Evolutionary conservation across 2,888 invertebrate species (phyloP).

Genomic region (Rhagonycha lutea): DNA sequence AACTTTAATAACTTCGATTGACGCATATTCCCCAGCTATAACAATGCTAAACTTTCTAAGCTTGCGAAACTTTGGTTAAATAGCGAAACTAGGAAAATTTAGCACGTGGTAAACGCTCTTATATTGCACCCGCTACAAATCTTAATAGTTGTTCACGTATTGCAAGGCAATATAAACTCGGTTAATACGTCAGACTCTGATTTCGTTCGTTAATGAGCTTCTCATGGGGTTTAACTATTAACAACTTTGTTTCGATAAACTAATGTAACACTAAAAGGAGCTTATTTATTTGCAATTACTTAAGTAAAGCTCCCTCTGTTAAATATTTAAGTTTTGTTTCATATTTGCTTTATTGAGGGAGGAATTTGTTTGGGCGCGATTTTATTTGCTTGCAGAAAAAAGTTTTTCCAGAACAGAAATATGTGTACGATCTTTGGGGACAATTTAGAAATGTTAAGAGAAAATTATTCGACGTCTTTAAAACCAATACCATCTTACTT

Average conservation of each 20-base stretch:
- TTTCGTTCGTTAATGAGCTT: conserved; percentile 2
- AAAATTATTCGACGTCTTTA: not conserved
- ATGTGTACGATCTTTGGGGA: not conserved
- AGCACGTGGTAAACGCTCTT: conserved; percentile 21
- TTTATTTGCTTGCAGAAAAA: too few relatives aligned
- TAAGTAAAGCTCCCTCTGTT: not conserved
- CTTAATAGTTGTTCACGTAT: conserved; percentile 19
- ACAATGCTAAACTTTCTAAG: conserved; percentile 25
- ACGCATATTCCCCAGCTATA: conserved; percentile 24
- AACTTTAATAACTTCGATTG: conserved; percentile 37
- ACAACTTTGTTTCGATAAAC: not conserved
- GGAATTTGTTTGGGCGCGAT: too few relatives aligned
- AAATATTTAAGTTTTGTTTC: not conserved
- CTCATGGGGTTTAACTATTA: conserved; percentile 1
- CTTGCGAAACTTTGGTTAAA: conserved; percentile 12
- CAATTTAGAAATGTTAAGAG: not conserved
- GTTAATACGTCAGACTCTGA: not conserved
- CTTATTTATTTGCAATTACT: not conserved
- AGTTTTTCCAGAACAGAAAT: not conserved
- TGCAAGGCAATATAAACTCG: conserved; percentile 11
- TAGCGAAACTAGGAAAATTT: conserved; percentile 20
- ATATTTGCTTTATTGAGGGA: not conserved
- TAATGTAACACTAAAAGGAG: not conserved
- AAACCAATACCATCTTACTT: not conserved
- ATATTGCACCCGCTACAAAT: conserved; percentile 9